A percentile compares a stretch with the other conserved stretches of the same genome.
These are phyloP conservation scores for Reticulitermes speratus DNA, from an alignment of 1,140 invertebrate genomes.

Conservation along the genomic window DNA sequence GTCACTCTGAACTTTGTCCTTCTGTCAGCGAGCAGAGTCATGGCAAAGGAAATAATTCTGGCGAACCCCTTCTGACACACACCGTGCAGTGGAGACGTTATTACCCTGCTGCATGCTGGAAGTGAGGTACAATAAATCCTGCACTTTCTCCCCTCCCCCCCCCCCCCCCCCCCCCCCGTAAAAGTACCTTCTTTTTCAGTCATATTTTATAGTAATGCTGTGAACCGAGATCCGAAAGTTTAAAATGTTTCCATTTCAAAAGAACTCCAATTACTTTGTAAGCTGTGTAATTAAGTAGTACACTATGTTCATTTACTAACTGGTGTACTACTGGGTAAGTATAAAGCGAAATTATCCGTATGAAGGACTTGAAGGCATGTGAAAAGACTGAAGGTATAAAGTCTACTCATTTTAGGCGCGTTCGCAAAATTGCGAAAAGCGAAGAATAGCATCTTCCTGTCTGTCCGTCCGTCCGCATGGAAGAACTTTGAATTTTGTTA, in stretches of 20 bases:
- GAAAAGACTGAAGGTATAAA: too few species aligned
- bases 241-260: not conserved
- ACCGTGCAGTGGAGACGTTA: not conserved
- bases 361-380: too few species aligned
- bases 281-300: not conserved
- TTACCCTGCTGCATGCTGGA: not conserved
- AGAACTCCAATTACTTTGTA: not conserved
- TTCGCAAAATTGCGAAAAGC: too few species aligned
- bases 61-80: not conserved
- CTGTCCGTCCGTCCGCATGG: too few species aligned
- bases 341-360: too few species aligned
- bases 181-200: not conserved
- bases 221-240: not conserved
- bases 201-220: not conserved
- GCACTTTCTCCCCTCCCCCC: not conserved
- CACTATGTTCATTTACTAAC: too few species aligned
- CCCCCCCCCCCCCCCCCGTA: not conserved
- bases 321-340: too few species aligned
- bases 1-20: not conserved
- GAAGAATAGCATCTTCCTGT: too few species aligned
- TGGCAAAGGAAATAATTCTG: not conserved
- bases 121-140: not conserved
- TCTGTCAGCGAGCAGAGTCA: not conserved
- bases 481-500: too few species aligned
- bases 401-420: too few species aligned